Evolutionary conservation across 2,113 vertebrate genomes (phyloP).

Genomic region (Hymenochirus boettgeri): DNA sequence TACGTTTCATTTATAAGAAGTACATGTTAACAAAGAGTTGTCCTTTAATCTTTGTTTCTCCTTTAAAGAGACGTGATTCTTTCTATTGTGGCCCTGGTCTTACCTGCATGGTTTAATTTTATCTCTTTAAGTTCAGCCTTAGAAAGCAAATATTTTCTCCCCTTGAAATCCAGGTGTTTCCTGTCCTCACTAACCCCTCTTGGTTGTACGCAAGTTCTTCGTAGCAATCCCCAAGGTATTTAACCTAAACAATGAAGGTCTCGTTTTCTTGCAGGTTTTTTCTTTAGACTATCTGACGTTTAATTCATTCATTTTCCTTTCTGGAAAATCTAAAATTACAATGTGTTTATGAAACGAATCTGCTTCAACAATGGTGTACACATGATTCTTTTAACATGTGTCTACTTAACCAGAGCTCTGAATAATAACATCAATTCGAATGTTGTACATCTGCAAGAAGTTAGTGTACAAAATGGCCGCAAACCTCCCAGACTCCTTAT

Average conservation of each 20-base stretch:
- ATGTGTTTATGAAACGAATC: slow-evolving; percentile 17
- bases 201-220: background rate
- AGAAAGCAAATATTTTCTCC: background rate
- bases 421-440: background rate
- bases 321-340: slow-evolving; percentile 5
- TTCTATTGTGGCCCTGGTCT: no score
- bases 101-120: background rate
- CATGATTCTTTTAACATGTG: slow-evolving; percentile 23
- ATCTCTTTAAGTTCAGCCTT: no score
- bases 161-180: slow-evolving; percentile 14
- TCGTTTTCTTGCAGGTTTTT: slow-evolving; percentile 1
- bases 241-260: background rate
- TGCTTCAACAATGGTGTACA: slow-evolving; percentile 6
- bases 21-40: no score
- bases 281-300: background rate
- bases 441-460: slow-evolving; percentile 4
- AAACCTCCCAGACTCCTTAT: background rate
- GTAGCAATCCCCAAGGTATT: background rate
- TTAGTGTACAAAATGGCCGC: slow-evolving; percentile 5
- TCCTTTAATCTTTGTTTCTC: no score
- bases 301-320: slow-evolving; percentile 1
- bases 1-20: no score
- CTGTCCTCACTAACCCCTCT: background rate
- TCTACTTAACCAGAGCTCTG: background rate
- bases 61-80: no score